Evolutionary conservation across 2,888 invertebrate genomes (phyloP).

Genomic region (Notocelia uddmanniana): DNA sequence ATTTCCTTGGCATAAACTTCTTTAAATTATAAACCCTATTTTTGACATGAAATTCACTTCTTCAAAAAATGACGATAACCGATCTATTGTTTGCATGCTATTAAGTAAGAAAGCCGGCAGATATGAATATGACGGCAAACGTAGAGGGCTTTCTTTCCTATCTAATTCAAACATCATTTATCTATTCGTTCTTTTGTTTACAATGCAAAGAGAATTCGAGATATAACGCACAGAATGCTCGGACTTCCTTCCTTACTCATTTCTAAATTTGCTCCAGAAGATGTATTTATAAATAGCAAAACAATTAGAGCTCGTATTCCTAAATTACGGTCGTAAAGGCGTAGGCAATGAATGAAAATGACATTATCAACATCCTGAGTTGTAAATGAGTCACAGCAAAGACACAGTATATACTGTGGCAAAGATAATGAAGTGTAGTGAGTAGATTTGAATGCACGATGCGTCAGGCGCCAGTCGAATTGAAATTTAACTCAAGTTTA

Average conservation of each 20-base stretch:
- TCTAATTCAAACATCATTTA: constrained; percentile 42
- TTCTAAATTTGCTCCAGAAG: constrained; percentile 51
- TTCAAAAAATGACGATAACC: constrained; percentile 9
- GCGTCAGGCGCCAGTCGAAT: constrained; percentile 35
- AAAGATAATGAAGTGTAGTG: constrained; percentile 49
- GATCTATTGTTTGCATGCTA: constrained; percentile 41
- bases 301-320: constrained; percentile 57
- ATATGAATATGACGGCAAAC: constrained; percentile 29
- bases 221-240: constrained; percentile 28
- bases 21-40: background rate
- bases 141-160: constrained; percentile 38
- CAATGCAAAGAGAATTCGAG: constrained; percentile 29
- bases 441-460: constrained; percentile 44
- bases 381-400: constrained; percentile 64
- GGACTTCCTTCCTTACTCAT: constrained; percentile 40
- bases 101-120: constrained; percentile 32
- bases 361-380: constrained; percentile 77
- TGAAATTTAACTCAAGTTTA: constrained; percentile 40
- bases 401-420: too few relatives aligned
- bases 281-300: constrained; percentile 63
- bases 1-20: background rate
- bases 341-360: constrained; percentile 65
- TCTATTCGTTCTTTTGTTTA: constrained; percentile 37
- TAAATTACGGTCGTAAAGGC: constrained; percentile 63
- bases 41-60: constrained; percentile 18